These are phyloP conservation scores for Madoqua kirkii DNA, from an alignment of 2,113 vertebrate genomes.

Conservation along the genomic window DNA sequence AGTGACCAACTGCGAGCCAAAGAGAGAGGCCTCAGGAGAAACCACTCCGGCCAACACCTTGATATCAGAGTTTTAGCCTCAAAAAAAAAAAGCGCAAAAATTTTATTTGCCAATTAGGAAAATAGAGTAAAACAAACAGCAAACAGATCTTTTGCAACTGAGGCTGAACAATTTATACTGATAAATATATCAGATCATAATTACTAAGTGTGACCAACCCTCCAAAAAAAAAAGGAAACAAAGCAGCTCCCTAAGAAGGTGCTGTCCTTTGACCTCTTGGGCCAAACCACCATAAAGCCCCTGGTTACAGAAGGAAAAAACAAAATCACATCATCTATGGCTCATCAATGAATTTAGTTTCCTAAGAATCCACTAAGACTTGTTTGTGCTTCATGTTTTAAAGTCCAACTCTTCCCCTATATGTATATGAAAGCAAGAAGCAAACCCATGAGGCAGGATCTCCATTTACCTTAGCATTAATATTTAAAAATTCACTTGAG, in stretches of 20 bases:
- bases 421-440: not conserved
- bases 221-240: not conserved
- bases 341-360: not conserved
- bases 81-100: not conserved
- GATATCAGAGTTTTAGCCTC: not conserved
- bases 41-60: not conserved
- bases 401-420: not conserved
- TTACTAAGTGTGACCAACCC: not conserved
- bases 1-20: not conserved
- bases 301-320: not conserved
- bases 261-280: not conserved
- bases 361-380: slow-evolving; percentile 17
- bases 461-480: not conserved
- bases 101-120: not conserved
- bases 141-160: not conserved
- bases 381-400: not conserved
- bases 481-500: not conserved
- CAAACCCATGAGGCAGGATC: not conserved
- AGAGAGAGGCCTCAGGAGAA: not conserved
- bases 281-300: not conserved
- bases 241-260: not conserved
- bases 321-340: not conserved
- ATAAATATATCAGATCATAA: not conserved
- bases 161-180: not conserved
- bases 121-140: not conserved